A percentile compares a stretch with the other conserved stretches of the same genome.
These are phyloP conservation scores for Enteromius fasciolatus DNA, from an alignment of 2,797 vertebrate species.

Conservation along the genomic window DNA sequence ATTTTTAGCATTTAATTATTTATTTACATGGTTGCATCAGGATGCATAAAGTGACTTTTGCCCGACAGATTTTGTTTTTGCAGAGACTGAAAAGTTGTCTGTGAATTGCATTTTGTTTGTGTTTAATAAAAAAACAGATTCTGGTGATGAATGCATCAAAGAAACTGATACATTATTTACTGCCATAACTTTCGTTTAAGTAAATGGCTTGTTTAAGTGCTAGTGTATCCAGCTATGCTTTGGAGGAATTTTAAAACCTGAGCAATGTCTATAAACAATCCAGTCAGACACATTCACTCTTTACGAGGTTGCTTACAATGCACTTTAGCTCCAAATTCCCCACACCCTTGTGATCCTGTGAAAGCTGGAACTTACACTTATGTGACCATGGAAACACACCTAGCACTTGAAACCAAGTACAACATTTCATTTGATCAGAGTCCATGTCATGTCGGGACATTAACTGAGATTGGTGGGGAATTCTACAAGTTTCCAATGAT, in stretches of 20 bases:
- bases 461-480: slow-evolving; percentile 58
- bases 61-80: slow-evolving; percentile 39
- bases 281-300: slow-evolving; percentile 45
- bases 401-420: slow-evolving; percentile 29
- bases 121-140: slow-evolving; percentile 67
- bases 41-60: slow-evolving; percentile 7
- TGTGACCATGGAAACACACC: slow-evolving; percentile 49
- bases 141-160: slow-evolving; percentile 61
- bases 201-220: slow-evolving; percentile 52
- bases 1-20: neutral
- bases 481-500: slow-evolving; percentile 62
- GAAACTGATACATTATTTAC: slow-evolving; percentile 41
- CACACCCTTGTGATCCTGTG: slow-evolving; percentile 48
- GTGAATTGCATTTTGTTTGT: slow-evolving; percentile 59
- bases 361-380: slow-evolving; percentile 48
- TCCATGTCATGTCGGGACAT: slow-evolving; percentile 21
- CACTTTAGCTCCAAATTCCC: slow-evolving; percentile 50
- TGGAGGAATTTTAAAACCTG: slow-evolving; percentile 62
- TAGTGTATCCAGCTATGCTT: slow-evolving; percentile 57
- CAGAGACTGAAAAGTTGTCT: slow-evolving; percentile 59
- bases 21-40: neutral
- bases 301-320: slow-evolving; percentile 43
- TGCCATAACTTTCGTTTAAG: slow-evolving; percentile 49
- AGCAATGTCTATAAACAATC: slow-evolving; percentile 65
- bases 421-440: slow-evolving; percentile 26